Evolutionary conservation across 2,888 invertebrate genomes (phyloP), one percentile per base, ranked within the genome.

Genomic region (Ormyrus pomaceus): DNA sequence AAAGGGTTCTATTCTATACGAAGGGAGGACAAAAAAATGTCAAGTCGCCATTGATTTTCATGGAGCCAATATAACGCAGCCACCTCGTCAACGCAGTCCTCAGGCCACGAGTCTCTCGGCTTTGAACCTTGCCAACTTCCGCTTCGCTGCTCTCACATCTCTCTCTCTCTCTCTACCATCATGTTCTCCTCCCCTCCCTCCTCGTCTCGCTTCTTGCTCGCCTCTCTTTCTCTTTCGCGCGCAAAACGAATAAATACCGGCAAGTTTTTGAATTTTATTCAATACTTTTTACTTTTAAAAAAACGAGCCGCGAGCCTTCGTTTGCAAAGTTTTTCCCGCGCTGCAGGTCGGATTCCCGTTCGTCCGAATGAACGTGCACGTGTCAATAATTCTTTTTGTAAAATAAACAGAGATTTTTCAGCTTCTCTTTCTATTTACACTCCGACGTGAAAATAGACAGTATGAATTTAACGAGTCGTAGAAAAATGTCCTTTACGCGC

Each of bases 41-140:
- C 74, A 59, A 64, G 64, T 65, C 59, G 72, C 61, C 76, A 77
- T 69, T 81, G 77, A 77, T 77, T 77, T 72, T 50, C 74, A 70
- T 65, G 64, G 66, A 68, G 77, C 81, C 82, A 79, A 81, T 80
- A 81, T 75, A 72, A 80, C 66, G 75, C 13, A 75, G 64, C 71
- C 70, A 77, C 71, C 71, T 59, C 68, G 75, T 79, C 76, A 72
- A 76, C 68, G 66, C 68, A 72, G 69, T 55, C 65, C 64, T 58
- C 71, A 55, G 50, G 53, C 70, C 59, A 71, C 61, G 55, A 80
- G 76, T 74, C 68, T 55, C 74, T 68, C 59, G 80, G 86, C 86
- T 86, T 87, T 85, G 85, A 86, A 84, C 84, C 84, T 78, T 84
- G 84, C 84, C 85, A 85, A 87, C 86, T 87, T 87, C 84, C 87